Evolutionary conservation across 1,140 invertebrate genomes (phyloP).

Genomic region (Rhizoglyphus robini): DNA sequence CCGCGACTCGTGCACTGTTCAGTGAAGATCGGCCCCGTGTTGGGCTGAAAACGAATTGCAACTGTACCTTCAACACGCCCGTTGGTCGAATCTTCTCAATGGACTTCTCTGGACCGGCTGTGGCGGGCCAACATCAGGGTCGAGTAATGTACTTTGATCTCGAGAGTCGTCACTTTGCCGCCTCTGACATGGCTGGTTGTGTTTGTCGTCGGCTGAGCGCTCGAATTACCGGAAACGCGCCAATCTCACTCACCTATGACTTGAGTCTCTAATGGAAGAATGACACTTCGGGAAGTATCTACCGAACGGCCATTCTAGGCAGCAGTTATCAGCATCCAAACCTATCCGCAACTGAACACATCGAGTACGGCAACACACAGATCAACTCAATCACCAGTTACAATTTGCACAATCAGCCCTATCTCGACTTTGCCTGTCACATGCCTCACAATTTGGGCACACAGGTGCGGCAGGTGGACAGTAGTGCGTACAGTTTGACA

Average conservation of each 20-base stretch:
- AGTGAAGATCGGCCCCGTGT: neutral
- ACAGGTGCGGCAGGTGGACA: slow-evolving; percentile 32
- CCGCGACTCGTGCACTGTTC: neutral
- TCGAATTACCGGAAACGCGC: slow-evolving; percentile 34
- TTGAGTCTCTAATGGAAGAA: slow-evolving; percentile 38
- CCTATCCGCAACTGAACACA: no score
- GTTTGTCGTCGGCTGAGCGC: slow-evolving; percentile 46
- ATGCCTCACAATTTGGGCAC: slow-evolving; percentile 42
- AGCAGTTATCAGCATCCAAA: no score
- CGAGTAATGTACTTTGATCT: slow-evolving; percentile 35
- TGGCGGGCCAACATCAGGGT: neutral
- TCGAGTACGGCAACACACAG: neutral
- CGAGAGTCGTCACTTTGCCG: slow-evolving; percentile 43
- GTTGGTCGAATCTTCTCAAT: neutral
- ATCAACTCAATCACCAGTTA: neutral
- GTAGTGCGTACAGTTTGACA: slow-evolving; percentile 47
- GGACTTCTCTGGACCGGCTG: neutral
- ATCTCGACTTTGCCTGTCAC: slow-evolving; percentile 53
- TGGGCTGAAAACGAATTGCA: neutral
- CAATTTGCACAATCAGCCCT: slow-evolving; percentile 51
- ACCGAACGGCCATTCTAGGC: slow-evolving; percentile 46
- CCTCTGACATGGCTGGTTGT: slow-evolving; percentile 52
- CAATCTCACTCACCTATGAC: slow-evolving; percentile 35
- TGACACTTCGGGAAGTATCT: slow-evolving; percentile 43
- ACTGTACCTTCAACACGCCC: neutral